Conservation (phyloP, 2,888 invertebrate species). For the Boloria selene region DNA sequence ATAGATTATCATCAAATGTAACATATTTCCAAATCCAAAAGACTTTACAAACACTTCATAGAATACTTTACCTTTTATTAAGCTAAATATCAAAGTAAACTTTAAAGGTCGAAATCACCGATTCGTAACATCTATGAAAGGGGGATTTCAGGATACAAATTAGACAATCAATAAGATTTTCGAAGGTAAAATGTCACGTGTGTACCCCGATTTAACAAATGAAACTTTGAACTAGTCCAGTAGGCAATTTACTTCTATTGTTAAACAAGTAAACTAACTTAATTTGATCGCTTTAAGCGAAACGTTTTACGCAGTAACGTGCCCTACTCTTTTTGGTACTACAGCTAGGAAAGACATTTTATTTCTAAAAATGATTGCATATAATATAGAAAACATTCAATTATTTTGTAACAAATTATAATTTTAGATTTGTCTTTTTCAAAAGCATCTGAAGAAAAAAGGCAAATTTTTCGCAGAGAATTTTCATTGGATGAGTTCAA, state of each 20-base stretch:
- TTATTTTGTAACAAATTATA: no score
- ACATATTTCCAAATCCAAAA: not conserved
- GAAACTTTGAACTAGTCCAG: constrained; percentile 13
- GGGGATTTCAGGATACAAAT: constrained; percentile 26
- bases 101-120: constrained; percentile 73
- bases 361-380: no score
- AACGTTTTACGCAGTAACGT: constrained; percentile 67
- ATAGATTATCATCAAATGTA: not conserved
- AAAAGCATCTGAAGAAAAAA: no score
- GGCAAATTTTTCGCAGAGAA: no score
- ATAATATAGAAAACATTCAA: no score
- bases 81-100: constrained; percentile 75
- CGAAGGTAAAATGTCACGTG: constrained; percentile 38
- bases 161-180: constrained; percentile 16
- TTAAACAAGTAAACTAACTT: constrained; percentile 42
- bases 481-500: no score
- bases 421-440: no score
- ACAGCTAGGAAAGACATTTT: constrained; percentile 64
- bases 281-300: constrained; percentile 67
- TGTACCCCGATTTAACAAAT: constrained; percentile 17
- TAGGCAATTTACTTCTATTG: constrained; percentile 36
- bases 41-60: not conserved
- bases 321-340: constrained; percentile 60
- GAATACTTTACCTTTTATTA: constrained; percentile 36
- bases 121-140: constrained; percentile 45